These are phyloP conservation scores for Apostichopus parvimensis DNA, from an alignment of 35 echinoderm and acorn worm species.

Conservation along the genomic window DNA sequence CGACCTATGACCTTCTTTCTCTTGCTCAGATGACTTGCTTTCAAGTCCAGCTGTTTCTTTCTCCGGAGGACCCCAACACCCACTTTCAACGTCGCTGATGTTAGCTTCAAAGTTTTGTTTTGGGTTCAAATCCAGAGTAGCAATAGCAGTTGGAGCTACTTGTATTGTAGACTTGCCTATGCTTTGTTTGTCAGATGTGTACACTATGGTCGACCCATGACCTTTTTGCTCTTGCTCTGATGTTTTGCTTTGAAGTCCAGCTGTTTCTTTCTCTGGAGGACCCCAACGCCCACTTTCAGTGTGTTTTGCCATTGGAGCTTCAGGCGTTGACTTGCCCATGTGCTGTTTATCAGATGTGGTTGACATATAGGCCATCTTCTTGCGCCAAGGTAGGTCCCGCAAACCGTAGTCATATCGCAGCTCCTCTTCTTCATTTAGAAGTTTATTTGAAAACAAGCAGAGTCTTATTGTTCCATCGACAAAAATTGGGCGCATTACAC, in stretches of 20 bases:
- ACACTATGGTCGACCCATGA: background rate
- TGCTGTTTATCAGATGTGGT: no score
- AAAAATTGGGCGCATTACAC: background rate
- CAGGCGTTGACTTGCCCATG: no score
- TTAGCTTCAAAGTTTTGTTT: background rate
- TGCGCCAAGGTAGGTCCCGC: background rate
- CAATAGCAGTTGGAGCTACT: background rate
- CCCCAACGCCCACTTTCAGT: no score
- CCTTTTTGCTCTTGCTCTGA: background rate
- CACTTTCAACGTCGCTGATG: background rate
- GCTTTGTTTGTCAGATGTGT: constrained; percentile 9
- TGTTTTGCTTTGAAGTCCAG: no score
- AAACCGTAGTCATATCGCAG: constrained; percentile 5
- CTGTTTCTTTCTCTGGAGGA: no score
- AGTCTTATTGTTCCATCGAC: background rate
- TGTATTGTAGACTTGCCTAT: background rate
- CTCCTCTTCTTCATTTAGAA: background rate
- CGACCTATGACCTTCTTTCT: constrained; percentile 1
- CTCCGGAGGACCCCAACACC: background rate
- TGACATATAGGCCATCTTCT: background rate
- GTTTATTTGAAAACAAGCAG: background rate
- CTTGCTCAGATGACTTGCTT: background rate
- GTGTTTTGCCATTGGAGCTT: no score
- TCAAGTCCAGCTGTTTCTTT: background rate
- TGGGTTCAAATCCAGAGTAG: background rate